Base-by-base conservation (phyloP, 1,140 invertebrate species). In the Hylyphantes graminicola region DNA sequence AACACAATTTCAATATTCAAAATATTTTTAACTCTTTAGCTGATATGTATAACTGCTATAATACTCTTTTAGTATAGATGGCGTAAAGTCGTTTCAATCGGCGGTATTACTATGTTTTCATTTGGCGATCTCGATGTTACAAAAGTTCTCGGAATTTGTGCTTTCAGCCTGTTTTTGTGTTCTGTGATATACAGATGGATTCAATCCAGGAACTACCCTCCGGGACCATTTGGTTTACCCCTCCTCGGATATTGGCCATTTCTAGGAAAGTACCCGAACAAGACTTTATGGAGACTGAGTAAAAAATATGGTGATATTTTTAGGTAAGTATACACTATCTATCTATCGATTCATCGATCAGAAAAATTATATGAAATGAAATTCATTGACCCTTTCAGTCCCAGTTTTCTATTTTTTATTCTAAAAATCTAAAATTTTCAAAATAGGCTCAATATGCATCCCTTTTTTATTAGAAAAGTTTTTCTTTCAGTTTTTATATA, bases 211-310 rank as follows among this genome's bases (percentile, higher is more conserved):
- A 54, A 21, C 10, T 67, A 55, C 15, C 82, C 73, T 0, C 64
- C 75, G 7, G 85, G 83, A 8, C 83, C 83, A 0, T 12, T 59
- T 80, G 79, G 79, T 59, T 57, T 86, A 17, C 86, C 86, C 15
- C 6, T 87, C 19, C 51, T 87, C 48, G 86, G 84, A 7, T 87
- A 87, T 17, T 15, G 76, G 8, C 85, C 80, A 8, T 87, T 87
- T 54, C 55, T 87, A 15, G 82, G 81, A 2, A 67, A 85, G 53
- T 76, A 85, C 19, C 86, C 86, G 11, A 72, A 81, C n/a, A 12
- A 48, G 51, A 74, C 86, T 8, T 65, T 87, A n/a, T 10, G 50
- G 11, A 12, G 77, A 3, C 53, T 87, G 7, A 70, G 76, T 17
- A 82, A 78, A 35, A 87, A 79, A 54, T 87, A 87, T 70, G 86